Evolutionary conservation across 2,797 vertebrate genomes (phyloP).

Genomic region (Crypturellus tataupa): DNA sequence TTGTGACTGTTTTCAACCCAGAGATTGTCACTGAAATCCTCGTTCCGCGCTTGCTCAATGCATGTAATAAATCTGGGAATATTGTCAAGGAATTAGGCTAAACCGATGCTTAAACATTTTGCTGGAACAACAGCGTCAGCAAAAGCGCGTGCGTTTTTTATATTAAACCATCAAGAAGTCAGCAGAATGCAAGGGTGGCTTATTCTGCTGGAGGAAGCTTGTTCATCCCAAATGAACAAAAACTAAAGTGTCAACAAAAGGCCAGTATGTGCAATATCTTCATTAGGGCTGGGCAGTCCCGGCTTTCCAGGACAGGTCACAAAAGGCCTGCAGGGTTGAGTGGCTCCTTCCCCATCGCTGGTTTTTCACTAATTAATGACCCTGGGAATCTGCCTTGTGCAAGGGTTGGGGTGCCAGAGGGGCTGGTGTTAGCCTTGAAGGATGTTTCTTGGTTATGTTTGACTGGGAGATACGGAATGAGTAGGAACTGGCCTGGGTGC

Average conservation of each 20-base stretch:
- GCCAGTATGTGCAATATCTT: not conserved
- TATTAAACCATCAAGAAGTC: slow-evolving; percentile 24
- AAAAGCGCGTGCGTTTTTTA: slow-evolving; percentile 42
- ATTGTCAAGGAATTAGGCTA: slow-evolving; percentile 54
- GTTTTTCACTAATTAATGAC: not conserved
- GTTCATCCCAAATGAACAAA: slow-evolving; percentile 19
- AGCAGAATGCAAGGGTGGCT: slow-evolving; percentile 23
- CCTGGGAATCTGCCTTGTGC: not conserved
- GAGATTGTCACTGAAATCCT: slow-evolving; percentile 28
- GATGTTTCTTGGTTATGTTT: rapidly evolving
- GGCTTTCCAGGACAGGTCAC: not conserved
- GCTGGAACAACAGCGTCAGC: slow-evolving; percentile 17
- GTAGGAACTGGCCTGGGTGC: not conserved
- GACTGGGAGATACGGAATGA: not conserved
- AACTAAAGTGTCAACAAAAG: not conserved
- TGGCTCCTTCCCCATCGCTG: not conserved
- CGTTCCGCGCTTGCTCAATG: slow-evolving; percentile 33
- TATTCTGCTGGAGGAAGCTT: slow-evolving; percentile 23
- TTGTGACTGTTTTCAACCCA: slow-evolving; percentile 22
- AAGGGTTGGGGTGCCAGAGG: not conserved
- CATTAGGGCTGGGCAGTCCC: not conserved
- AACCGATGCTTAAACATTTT: slow-evolving; percentile 36
- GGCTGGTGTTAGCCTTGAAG: not conserved
- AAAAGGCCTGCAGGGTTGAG: not conserved
- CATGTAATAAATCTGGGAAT: slow-evolving; percentile 61